Base-by-base conservation (phyloP, 1,140 invertebrate genomes). In the Trichomalopsis sarcophagae region DNA sequence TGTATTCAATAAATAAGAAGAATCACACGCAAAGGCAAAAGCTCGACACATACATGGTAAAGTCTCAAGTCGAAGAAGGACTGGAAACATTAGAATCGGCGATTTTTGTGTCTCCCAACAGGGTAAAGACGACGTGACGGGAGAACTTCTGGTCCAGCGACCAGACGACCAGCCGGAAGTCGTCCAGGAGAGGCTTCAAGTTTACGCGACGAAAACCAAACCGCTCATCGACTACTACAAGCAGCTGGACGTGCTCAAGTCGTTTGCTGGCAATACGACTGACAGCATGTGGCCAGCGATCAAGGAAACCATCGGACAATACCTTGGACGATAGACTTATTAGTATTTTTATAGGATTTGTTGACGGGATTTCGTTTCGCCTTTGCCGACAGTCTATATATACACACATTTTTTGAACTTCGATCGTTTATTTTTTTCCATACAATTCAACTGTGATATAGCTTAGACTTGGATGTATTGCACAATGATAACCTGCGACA, bases 81-180 rank as follows among this genome's bases (percentile, higher is more conserved):
- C 55, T 55, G 3, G 55, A 62, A 62, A 17, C 55, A 62, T 62
- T 62, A n/a, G 55, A 13, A 62, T 21, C 55, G 6, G 55, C 27
- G 27, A 30, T n/a, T 14, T 73, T 73, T 73, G 0, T 36, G 5
- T 36, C 14, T 9, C 21, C 27, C 27, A 30, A 30, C 73, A 95
- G 89, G 96, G 96, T 2, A 96, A 95, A 88, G 98, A 99, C 94
- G 98, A 99, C 93, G 91, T 97, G 1, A 99, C 98, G 47, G 98
- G 98, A 5, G 98, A 99, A 90, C 93, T 94, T 77, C 93, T 99
- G 71, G 94, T 96, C 0, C 98, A 99, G 92, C 93, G 98, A 85
- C 95, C 97, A 4, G 98, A 99, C 93, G 98, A 99, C 91, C 97
- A 96, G 88, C 97, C 96, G 9, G 97, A 98, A 88, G 96, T 97